A percentile compares a stretch with the other conserved stretches of the same genome.
These are phyloP conservation scores for Urophycis tenuis DNA, from an alignment of 2,797 vertebrate genomes.

Conservation along the genomic window DNA sequence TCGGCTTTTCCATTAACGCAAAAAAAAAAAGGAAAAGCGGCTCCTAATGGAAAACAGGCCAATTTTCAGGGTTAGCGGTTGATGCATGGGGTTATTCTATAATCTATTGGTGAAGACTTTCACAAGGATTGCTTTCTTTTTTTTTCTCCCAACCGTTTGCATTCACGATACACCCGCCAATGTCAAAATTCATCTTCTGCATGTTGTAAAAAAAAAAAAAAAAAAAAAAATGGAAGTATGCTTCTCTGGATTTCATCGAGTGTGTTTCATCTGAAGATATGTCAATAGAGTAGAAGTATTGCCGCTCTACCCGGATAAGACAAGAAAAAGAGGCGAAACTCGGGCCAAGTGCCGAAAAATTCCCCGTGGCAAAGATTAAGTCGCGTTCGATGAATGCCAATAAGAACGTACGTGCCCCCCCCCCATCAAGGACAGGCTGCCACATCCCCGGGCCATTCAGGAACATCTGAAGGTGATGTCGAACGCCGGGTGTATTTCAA, in stretches of 20 bases:
- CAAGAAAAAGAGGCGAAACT: neutral
- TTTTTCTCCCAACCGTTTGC: neutral
- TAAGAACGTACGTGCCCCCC: neutral
- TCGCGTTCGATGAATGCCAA: neutral
- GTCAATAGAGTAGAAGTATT: neutral
- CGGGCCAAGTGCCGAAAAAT: neutral
- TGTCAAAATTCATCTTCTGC: neutral
- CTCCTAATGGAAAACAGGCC: neutral
- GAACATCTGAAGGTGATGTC: neutral
- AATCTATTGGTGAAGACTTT: neutral
- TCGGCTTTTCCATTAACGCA: neutral
- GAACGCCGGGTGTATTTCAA: neutral
- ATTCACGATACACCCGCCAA: neutral
- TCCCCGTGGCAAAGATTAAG: neutral
- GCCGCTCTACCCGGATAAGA: neutral
- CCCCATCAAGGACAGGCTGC: neutral
- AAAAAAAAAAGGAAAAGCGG: neutral
- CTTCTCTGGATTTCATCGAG: neutral
- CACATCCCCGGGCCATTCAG: neutral
- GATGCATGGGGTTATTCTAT: neutral
- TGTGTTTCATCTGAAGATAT: neutral
- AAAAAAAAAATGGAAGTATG: neutral
- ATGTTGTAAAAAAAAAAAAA: no score
- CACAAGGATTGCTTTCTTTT: neutral
- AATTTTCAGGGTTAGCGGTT: neutral